Conservation (phyloP, 2,888 invertebrate species). For the Agrenia bidenticulata region DNA sequence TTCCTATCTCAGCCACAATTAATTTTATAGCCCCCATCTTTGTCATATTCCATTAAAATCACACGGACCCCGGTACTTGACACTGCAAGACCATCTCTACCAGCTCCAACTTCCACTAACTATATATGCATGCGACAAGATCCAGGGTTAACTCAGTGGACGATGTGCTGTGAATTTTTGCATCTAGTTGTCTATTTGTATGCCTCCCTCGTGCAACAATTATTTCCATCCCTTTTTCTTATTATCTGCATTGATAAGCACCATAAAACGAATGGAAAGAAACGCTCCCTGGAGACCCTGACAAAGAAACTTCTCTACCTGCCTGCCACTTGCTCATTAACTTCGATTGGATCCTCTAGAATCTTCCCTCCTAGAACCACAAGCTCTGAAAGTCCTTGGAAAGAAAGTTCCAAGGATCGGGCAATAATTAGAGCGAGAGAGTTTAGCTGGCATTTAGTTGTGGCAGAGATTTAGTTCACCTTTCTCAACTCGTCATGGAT, state of each 20-base stretch:
- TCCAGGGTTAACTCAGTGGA: constrained; percentile 8
- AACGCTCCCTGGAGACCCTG: constrained; percentile 26
- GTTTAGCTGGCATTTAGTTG: too few species aligned
- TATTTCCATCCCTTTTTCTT: constrained; percentile 50
- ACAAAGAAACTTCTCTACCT: constrained; percentile 1
- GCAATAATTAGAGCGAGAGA: too few species aligned
- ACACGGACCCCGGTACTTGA: constrained; percentile 42
- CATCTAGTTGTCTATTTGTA: constrained; percentile 42
- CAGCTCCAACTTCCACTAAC: neutral
- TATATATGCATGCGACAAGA: neutral
- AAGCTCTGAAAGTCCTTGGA: neutral
- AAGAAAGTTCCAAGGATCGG: neutral
- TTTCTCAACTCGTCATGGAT: too few species aligned
- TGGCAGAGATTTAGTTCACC: too few species aligned
- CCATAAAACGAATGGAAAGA: constrained; percentile 43
- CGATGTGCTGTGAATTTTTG: constrained; percentile 51
- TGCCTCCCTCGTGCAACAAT: constrained; percentile 52
- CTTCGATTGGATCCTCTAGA: constrained; percentile 17
- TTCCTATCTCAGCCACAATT: constrained; percentile 52
- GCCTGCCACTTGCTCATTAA: constrained; percentile 16
- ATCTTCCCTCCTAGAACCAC: too few species aligned
- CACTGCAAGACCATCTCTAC: constrained; percentile 16
- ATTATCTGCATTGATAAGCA: constrained; percentile 51
- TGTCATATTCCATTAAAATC: constrained; percentile 54
- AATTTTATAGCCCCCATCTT: constrained; percentile 53